Percentiles rank a stretch among this genome's conserved stretches.
These are phyloP conservation scores for Odontocolon sp. DNA, from an alignment of 2,888 invertebrate species.

Conservation along the genomic window DNA sequence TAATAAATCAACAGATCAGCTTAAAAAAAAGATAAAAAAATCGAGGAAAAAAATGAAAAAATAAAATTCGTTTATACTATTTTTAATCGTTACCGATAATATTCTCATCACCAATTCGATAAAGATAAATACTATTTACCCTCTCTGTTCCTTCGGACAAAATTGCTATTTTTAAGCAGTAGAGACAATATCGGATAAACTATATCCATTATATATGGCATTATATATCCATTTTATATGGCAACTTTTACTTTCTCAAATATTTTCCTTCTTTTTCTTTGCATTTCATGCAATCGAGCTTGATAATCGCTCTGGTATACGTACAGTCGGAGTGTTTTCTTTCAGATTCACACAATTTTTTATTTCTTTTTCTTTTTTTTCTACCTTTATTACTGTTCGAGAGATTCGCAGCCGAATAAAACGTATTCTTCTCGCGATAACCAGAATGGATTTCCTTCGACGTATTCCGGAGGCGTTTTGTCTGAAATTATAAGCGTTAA, in stretches of 20 bases:
- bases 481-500: conserved; percentile 66
- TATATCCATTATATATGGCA: too few relatives aligned
- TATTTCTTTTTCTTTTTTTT: not conserved
- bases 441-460: conserved; percentile 80
- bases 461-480: conserved; percentile 78
- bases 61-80: too few relatives aligned
- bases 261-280: conserved; percentile 44
- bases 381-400: conserved; percentile 69
- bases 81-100: not conserved
- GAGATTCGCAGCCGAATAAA: conserved; percentile 79
- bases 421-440: conserved; percentile 80
- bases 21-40: not conserved
- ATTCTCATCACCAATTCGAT: not conserved
- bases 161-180: conserved; percentile 47
- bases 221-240: conserved; percentile 66
- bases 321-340: too few relatives aligned
- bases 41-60: too few relatives aligned
- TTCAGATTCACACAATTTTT: not conserved
- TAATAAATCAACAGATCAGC: conserved; percentile 19
- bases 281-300: conserved; percentile 49
- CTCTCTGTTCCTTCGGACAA: conserved; percentile 53
- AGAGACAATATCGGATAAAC: conserved; percentile 75
- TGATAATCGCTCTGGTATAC: conserved; percentile 44
- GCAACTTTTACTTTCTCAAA: conserved; percentile 73
- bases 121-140: conserved; percentile 40